Evolutionary conservation across 2,888 invertebrate species (phyloP).

Genomic region (Chesias legatella): DNA sequence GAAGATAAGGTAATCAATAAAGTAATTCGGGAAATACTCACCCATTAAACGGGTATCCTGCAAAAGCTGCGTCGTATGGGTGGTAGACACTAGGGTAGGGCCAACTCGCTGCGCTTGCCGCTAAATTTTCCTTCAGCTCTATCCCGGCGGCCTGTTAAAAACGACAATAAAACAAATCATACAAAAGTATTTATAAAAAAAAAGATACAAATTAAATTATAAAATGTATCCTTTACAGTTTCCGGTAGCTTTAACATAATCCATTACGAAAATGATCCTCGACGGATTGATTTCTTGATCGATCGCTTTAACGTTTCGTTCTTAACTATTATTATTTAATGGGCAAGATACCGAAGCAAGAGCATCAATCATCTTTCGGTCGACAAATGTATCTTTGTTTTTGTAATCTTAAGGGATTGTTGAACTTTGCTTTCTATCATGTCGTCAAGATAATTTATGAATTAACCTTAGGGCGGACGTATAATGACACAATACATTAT

Average conservation of each 20-base stretch:
- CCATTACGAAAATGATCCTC: constrained; percentile 65
- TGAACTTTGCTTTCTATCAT: constrained; percentile 50
- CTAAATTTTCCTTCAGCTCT: constrained; percentile 93
- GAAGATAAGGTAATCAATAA: too few relatives aligned
- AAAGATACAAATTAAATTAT: constrained; percentile 17
- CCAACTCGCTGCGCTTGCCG: constrained; percentile 91
- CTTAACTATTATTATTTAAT: constrained; percentile 78
- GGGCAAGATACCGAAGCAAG: constrained; percentile 61
- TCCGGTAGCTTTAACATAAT: constrained; percentile 70
- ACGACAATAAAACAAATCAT: constrained; percentile 15
- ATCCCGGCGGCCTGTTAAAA: constrained; percentile 88
- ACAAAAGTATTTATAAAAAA: constrained; percentile 7
- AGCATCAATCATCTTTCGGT: constrained; percentile 71
- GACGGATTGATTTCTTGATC: constrained; percentile 75
- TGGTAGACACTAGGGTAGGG: constrained; percentile 95
- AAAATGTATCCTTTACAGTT: constrained; percentile 44
- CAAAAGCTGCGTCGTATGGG: constrained; percentile 95
- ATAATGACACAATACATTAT: constrained; percentile 15
- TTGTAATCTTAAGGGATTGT: constrained; percentile 45
- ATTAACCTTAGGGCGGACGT: constrained; percentile 27
- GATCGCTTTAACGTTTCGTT: constrained; percentile 60
- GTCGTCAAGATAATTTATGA: constrained; percentile 44
- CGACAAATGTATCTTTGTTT: constrained; percentile 64
- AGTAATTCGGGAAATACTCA: constrained; percentile 83
- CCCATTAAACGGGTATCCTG: constrained; percentile 97